Percentiles rank a stretch among this genome's conserved stretches.
phyloP scores from a whole-genome alignment of 2,888 invertebrate genomes.

The Dasypogon diadema region DNA sequence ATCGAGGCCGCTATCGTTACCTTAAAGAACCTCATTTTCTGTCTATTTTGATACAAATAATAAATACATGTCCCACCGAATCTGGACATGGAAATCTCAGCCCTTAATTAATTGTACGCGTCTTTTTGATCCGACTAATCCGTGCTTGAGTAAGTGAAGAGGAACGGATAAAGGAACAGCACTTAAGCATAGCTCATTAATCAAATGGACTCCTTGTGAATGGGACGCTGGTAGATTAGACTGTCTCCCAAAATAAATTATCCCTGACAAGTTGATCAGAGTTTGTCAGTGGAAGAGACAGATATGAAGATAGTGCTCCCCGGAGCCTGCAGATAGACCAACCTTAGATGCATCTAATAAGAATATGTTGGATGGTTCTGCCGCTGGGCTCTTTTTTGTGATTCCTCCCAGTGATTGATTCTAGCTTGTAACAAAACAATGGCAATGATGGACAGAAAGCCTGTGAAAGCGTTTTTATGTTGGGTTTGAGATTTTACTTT shows the following conservation, averaged over 20 bases:
- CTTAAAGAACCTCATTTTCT: background rate
- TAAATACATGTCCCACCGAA: conserved; percentile 35
- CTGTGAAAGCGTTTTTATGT: conserved; percentile 43
- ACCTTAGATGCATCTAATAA: conserved; percentile 30
- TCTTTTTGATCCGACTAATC: conserved; percentile 36
- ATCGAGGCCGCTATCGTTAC: background rate
- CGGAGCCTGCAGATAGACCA: background rate
- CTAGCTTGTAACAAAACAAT: conserved; percentile 33
- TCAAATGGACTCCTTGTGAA: conserved; percentile 5
- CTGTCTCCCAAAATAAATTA: conserved; percentile 33
- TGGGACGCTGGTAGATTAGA: conserved; percentile 22
- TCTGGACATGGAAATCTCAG: conserved; percentile 35
- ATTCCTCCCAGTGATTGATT: conserved; percentile 35
- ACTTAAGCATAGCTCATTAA: conserved; percentile 21
- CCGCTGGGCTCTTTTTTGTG: conserved; percentile 32
- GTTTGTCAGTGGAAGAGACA: conserved; percentile 46
- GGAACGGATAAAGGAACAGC: conserved; percentile 10
- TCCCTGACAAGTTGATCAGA: conserved; percentile 33
- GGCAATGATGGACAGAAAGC: conserved; percentile 42
- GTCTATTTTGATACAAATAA: conserved; percentile 31
- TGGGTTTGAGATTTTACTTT: background rate
- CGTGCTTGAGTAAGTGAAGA: conserved; percentile 26
- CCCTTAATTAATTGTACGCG: conserved; percentile 44
- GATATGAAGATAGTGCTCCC: conserved; percentile 1
- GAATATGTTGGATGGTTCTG: conserved; percentile 39